Percentiles rank a stretch among this genome's conserved stretches.
Evolutionary conservation across 2,888 invertebrate genomes (phyloP).

Genomic region (Agrotis ipsilon): DNA sequence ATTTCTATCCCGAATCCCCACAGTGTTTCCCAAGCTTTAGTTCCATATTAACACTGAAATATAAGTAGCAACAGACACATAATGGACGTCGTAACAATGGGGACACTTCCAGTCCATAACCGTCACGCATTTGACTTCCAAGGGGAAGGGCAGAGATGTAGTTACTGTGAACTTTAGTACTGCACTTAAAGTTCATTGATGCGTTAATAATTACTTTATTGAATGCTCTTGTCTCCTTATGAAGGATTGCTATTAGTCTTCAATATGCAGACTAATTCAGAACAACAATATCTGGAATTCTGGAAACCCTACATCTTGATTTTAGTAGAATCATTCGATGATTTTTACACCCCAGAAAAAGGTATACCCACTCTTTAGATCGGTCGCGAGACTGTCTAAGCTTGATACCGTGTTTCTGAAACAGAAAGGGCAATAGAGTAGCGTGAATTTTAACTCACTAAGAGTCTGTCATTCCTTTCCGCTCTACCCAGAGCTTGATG

Average conservation of each 20-base stretch:
- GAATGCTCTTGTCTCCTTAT: constrained; percentile 1
- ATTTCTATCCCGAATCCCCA: background rate
- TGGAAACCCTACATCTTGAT: no score
- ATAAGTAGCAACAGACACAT: constrained; percentile 10
- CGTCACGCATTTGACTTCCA: constrained; percentile 47
- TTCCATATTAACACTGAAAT: constrained; percentile 4
- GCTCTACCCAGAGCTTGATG: no score
- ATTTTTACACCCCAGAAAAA: no score
- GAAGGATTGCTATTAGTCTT: background rate
- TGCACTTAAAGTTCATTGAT: constrained; percentile 15
- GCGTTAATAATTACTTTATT: constrained; percentile 42
- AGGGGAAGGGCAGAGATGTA: constrained; percentile 40
- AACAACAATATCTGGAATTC: no score
- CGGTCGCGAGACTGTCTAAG: no score
- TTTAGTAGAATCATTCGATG: no score
- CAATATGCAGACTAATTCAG: background rate
- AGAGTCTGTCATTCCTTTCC: no score
- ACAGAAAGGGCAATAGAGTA: no score
- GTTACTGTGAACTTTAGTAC: background rate
- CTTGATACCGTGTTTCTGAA: no score
- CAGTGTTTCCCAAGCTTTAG: constrained; percentile 21
- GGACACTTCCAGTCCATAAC: constrained; percentile 49
- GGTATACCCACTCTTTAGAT: no score
- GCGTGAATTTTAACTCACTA: no score
- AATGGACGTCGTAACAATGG: constrained; percentile 42